These are phyloP conservation scores for Hanleya hanleyi DNA, from an alignment of 2,888 invertebrate genomes.

Conservation along the genomic window DNA sequence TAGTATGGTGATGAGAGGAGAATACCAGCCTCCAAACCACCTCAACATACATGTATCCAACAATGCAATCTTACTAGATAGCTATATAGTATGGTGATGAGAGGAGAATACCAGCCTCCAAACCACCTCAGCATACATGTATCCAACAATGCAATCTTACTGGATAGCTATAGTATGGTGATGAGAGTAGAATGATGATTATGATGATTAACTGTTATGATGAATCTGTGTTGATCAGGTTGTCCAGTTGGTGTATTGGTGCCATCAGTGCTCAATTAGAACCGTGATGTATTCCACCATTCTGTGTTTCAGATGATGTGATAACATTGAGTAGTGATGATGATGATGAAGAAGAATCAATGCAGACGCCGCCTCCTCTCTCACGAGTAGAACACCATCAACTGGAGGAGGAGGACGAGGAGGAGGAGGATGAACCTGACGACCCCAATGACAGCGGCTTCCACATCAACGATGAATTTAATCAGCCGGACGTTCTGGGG, in stretches of 20 bases:
- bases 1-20: too few relatives aligned
- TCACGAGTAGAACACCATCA: constrained; percentile 72
- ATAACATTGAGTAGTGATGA: constrained; percentile 56
- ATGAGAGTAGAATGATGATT: too few relatives aligned
- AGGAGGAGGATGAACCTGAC: constrained; percentile 80
- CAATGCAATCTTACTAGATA: too few relatives aligned
- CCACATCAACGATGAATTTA: constrained; percentile 94
- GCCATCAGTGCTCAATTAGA: not conserved
- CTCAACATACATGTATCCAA: too few relatives aligned
- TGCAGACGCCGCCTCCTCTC: not conserved
- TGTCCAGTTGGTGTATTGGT: not conserved
- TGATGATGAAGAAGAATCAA: constrained; percentile 29
- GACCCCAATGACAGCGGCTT: constrained; percentile 91
- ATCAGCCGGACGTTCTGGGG: constrained; percentile 92
- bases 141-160: not conserved
- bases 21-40: too few relatives aligned
- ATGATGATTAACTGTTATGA: too few relatives aligned
- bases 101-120: too few relatives aligned
- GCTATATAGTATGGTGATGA: too few relatives aligned
- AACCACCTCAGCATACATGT: not conserved
- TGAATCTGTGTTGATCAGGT: not conserved
- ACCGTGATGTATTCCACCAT: not conserved
- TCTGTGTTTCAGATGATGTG: constrained; percentile 30
- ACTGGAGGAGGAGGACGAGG: constrained; percentile 73
- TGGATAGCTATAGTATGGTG: too few relatives aligned